These are phyloP conservation scores for Pinctada fucata DNA, from an alignment of 2,888 invertebrate species.

Conservation along the genomic window DNA sequence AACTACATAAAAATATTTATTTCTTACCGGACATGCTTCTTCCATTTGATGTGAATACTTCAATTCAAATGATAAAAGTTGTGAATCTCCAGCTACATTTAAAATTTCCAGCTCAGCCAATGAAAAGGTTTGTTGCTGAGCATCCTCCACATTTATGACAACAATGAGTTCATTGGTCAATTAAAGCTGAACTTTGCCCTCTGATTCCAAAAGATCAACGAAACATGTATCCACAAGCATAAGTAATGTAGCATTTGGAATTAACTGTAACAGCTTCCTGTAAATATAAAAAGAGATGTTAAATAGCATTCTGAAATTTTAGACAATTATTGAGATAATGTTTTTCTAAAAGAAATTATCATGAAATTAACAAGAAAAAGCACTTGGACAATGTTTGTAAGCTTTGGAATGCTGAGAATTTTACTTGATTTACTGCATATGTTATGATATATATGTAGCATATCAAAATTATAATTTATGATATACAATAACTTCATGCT, in stretches of 20 bases:
- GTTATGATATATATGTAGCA: no score
- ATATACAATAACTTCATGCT: no score
- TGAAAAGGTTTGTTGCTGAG: constrained; percentile 80
- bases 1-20: no score
- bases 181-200: constrained; percentile 80
- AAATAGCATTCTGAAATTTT: no score
- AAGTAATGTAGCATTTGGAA: constrained; percentile 70
- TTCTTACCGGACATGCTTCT: no score
- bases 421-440: no score
- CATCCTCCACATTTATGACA: no score
- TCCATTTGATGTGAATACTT: constrained; percentile 45
- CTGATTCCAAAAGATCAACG: constrained; percentile 78
- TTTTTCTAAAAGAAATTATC: no score
- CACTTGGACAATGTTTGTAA: background rate
- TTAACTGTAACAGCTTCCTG: constrained; percentile 65
- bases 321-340: no score
- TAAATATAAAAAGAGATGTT: constrained; percentile 8
- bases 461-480: no score
- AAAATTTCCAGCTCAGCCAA: constrained; percentile 80
- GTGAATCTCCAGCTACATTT: constrained; percentile 43
- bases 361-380: no score
- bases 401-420: background rate
- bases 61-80: constrained; percentile 54
- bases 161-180: no score
- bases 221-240: constrained; percentile 80